Evolutionary conservation across 1,140 invertebrate species (phyloP).

Genomic region (Drosophila melanica): DNA sequence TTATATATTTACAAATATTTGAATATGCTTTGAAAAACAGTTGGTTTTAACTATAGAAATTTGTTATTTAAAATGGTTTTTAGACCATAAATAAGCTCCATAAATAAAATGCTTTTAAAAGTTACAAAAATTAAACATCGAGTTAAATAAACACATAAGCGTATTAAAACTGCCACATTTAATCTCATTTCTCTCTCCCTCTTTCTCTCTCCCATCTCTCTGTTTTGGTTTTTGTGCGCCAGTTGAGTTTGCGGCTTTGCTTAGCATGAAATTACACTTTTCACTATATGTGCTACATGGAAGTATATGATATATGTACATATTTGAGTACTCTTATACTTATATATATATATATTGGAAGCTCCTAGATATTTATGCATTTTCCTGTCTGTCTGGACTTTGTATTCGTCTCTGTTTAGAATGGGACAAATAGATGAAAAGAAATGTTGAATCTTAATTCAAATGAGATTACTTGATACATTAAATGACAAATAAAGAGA

Average conservation of each 20-base stretch:
- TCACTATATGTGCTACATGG: neutral
- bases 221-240: constrained; percentile 8
- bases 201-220: neutral
- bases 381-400: neutral
- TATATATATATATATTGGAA: too few relatives aligned
- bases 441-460: neutral
- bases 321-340: neutral
- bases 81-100: too few relatives aligned
- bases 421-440: neutral
- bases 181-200: neutral
- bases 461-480: neutral
- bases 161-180: neutral
- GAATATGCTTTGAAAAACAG: too few relatives aligned
- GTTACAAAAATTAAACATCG: too few relatives aligned
- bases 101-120: too few relatives aligned
- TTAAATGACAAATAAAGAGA: neutral
- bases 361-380: constrained; percentile 2
- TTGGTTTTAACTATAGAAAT: too few relatives aligned
- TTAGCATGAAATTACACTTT: constrained; percentile 52
- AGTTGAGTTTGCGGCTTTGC: constrained; percentile 63
- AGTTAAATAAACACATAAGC: neutral
- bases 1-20: too few relatives aligned
- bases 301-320: constrained; percentile 7
- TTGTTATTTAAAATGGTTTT: too few relatives aligned
- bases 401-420: neutral